Percentiles rank a stretch among this genome's conserved stretches.
Evolutionary conservation across 2,888 invertebrate species (phyloP).

Genomic region (Leptopilina syphax): DNA sequence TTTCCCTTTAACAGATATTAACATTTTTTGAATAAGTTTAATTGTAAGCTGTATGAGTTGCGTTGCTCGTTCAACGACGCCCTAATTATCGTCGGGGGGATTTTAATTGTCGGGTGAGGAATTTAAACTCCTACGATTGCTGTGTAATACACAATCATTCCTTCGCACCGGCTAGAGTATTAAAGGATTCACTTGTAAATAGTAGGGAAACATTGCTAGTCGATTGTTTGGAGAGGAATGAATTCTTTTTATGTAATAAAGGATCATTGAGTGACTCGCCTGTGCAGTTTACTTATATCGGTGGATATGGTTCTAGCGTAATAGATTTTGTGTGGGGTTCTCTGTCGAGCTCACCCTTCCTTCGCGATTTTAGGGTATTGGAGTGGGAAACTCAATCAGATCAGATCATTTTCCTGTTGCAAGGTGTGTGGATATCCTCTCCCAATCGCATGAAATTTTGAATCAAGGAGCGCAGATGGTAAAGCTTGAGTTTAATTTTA

Average conservation of each 20-base stretch:
- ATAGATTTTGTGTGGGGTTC: neutral
- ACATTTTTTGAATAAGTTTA: neutral
- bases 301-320: neutral
- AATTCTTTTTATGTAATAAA: neutral
- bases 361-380: too few relatives aligned
- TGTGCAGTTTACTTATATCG: neutral
- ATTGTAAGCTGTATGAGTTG: neutral
- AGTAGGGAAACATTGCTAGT: neutral
- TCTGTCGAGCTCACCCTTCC: neutral
- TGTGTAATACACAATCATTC: neutral
- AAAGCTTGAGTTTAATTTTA: neutral
- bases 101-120: neutral
- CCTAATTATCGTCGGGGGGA: neutral
- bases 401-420: neutral
- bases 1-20: neutral
- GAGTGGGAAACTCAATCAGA: too few relatives aligned
- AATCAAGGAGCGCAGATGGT: neutral
- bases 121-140: neutral
- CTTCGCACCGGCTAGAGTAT: neutral
- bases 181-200: neutral
- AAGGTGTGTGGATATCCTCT: neutral
- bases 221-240: neutral
- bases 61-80: neutral
- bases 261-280: neutral
- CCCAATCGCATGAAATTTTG: neutral